Percentiles rank a stretch among this genome's conserved stretches.
Conservation (phyloP, 1,140 invertebrate genomes). For the Sipha flava region DNA sequence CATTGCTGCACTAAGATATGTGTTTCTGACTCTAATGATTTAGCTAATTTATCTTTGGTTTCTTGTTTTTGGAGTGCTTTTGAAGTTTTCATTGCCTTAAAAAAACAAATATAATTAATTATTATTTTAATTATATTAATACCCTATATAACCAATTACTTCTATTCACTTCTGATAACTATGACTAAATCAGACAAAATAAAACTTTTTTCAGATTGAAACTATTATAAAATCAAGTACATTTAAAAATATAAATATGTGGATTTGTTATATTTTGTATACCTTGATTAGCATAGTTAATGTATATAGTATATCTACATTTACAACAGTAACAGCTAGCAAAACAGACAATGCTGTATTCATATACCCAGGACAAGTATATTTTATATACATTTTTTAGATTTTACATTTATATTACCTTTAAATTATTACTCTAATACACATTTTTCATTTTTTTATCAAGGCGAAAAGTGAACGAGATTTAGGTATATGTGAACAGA, state of each 20-base stretch:
- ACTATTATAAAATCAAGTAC: background rate
- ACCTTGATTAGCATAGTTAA: conserved; percentile 3
- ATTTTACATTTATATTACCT: background rate
- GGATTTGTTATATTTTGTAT: background rate
- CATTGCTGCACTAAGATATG: conserved; percentile 23
- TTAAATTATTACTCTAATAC: background rate
- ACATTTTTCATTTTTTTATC: background rate
- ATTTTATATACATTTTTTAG: conserved; percentile 33
- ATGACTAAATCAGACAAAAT: too few species aligned
- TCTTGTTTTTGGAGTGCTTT: conserved; percentile 50
- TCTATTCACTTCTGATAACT: too few species aligned
- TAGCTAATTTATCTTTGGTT: conserved; percentile 23
- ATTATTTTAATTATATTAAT: too few species aligned
- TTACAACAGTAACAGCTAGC: background rate
- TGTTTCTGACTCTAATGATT: conserved; percentile 14
- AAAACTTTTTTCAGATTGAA: background rate
- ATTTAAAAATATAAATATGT: background rate
- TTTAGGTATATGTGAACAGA: conserved; percentile 45
- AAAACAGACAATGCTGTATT: conserved; percentile 36
- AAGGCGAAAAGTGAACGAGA: conserved; percentile 50
- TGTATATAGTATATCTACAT: background rate
- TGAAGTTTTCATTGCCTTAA: conserved; percentile 53
- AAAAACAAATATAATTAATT: conserved; percentile 35
- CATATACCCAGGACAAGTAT: conserved; percentile 39
- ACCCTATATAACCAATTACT: too few species aligned